Base-by-base conservation (phyloP, 2,113 vertebrate species). In the Ginglymostoma cirratum region DNA sequence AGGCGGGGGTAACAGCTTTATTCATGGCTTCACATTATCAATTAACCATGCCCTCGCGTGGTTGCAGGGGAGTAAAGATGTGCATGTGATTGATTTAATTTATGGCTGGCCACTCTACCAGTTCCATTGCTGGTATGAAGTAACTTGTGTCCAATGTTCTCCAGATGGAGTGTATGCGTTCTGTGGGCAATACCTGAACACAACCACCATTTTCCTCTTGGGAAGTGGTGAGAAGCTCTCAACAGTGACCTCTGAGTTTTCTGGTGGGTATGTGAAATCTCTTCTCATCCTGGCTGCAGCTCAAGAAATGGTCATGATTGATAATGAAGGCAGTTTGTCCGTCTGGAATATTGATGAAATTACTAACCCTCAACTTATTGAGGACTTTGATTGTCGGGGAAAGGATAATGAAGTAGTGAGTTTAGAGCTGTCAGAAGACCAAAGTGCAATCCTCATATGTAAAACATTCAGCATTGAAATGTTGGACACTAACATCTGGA, bases 121-220 rank as follows among this genome's bases (percentile, higher is more conserved):
- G 96, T 99, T 99, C 97, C 99, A 99, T 96, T 99, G 99, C 97
- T 99, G 99, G 99, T 99, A 99, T 0, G 99, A 99, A 97, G 99
- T 99, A 96, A 99, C 99, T 10, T 99, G 99, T 89, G 98, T 99
- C 96, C 99, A 99, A 97, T 99, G 99, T 96, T 99, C 99, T 42
- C 98, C 98, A 89, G 99, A 99, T 3, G 99, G 99, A 90, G 97
- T 98, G 96, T 99, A 99, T 89, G 99, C 99, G 2, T 99, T 99
- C 97, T 99, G 99, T 3, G 99, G 99, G 6, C 99, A 99, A 97
- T 99, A 99, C 96, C 98, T 99, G 96, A 99, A 99, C 97, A 99
- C 98, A 0, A 96, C 99, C 0, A 98, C 99, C 90, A 98, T 99
- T 97, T 99, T 99, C 97, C 98, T 99, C 96, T 97, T 99, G 94